A percentile compares a stretch with the other conserved stretches of the same genome.
phyloP scores from a whole-genome alignment of 2,797 vertebrate species.

The Gephyroberyx darwinii region DNA sequence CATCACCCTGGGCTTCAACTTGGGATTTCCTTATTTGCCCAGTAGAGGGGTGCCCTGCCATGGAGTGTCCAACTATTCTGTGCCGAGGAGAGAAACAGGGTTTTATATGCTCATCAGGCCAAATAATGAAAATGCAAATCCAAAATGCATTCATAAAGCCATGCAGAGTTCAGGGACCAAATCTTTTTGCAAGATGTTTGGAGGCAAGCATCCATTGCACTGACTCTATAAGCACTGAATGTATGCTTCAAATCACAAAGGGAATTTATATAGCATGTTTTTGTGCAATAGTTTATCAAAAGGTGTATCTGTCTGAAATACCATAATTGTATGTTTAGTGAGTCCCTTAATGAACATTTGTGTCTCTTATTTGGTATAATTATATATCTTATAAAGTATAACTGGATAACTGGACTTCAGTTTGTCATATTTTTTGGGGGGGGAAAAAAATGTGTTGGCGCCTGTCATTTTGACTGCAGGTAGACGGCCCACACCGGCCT shows the following conservation, averaged over 20 bases:
- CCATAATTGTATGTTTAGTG: background rate
- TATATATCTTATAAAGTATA: background rate
- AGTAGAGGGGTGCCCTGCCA: conserved; percentile 6
- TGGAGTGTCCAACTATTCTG: background rate
- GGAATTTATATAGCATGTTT: background rate
- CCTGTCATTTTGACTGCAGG: conserved; percentile 66
- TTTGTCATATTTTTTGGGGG: background rate
- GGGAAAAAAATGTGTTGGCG: conserved; percentile 33
- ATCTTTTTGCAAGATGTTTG: background rate
- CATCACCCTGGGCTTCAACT: background rate
- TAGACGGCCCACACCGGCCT: conserved; percentile 68
- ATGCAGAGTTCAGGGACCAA: background rate
- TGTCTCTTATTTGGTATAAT: background rate
- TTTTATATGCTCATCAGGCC: background rate
- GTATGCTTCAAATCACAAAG: background rate
- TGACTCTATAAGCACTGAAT: background rate
- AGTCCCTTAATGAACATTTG: background rate
- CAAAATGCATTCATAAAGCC: background rate
- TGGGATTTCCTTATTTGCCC: background rate
- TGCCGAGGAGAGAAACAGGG: background rate
- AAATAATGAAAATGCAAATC: background rate
- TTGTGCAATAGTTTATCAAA: background rate
- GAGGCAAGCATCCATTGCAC: background rate
- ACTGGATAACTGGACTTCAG: background rate
- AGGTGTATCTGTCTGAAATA: background rate